Evolutionary conservation across 2,797 vertebrate species (phyloP).

Genomic region (Phrynocephalus vlangalii): DNA sequence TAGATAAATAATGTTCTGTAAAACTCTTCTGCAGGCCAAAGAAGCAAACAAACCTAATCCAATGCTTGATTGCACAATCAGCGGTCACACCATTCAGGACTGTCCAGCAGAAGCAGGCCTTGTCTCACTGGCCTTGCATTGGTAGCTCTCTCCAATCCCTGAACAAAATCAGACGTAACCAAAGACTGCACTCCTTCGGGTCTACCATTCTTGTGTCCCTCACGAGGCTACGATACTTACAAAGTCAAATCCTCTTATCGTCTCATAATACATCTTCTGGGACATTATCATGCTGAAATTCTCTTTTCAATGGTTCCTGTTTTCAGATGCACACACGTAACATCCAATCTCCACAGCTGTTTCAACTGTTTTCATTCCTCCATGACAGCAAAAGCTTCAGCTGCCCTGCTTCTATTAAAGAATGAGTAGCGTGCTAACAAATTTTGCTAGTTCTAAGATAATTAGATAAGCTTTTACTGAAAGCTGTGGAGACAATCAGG

Average conservation of each 20-base stretch:
- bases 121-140: background rate
- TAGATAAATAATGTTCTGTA: constrained; percentile 9
- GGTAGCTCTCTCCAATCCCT: background rate
- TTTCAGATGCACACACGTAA: background rate
- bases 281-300: background rate
- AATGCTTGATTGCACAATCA: background rate
- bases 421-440: background rate
- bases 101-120: background rate
- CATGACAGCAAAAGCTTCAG: background rate
- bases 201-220: background rate
- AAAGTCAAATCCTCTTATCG: background rate
- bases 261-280: background rate
- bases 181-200: background rate
- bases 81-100: background rate
- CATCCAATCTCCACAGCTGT: background rate
- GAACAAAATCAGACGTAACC: background rate
- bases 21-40: too few relatives aligned
- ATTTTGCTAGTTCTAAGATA: background rate
- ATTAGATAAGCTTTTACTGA: background rate
- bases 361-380: background rate
- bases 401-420: background rate
- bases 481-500: background rate
- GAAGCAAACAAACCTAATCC: background rate
- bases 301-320: background rate
- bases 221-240: background rate